Evolutionary conservation across 2,113 vertebrate species (phyloP).

Genomic region (Anthoscopus minutus): DNA sequence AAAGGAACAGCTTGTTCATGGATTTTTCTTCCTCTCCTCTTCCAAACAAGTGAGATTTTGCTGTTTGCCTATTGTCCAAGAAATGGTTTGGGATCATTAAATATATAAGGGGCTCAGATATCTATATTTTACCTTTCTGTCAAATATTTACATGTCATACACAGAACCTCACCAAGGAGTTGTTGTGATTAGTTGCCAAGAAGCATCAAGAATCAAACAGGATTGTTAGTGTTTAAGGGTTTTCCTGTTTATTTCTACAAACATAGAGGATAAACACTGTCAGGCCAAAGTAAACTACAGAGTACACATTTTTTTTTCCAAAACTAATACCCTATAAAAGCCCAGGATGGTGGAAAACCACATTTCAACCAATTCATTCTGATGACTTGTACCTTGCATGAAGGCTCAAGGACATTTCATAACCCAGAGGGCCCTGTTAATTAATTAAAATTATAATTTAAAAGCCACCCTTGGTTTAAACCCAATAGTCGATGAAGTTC

Average conservation of each 20-base stretch:
- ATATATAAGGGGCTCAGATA: slow-evolving; percentile 59
- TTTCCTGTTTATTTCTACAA: slow-evolving; percentile 83
- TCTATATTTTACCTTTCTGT: slow-evolving; percentile 72
- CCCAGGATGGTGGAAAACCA: slow-evolving; percentile 52
- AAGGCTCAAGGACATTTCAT: slow-evolving; percentile 58
- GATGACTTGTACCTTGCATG: slow-evolving; percentile 39
- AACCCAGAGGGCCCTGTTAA: slow-evolving; percentile 38
- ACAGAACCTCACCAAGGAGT: slow-evolving; percentile 67
- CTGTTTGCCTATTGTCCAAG: slow-evolving; percentile 49
- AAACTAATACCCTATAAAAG: slow-evolving; percentile 60
- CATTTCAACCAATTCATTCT: slow-evolving; percentile 38
- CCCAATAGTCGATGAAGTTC: background rate
- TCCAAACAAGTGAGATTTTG: background rate
- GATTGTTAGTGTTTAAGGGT: slow-evolving; percentile 78
- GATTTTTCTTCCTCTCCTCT: background rate
- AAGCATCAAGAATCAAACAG: slow-evolving; percentile 74
- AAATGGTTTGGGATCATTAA: slow-evolving; percentile 56
- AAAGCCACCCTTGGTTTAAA: background rate
- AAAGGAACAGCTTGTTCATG: background rate
- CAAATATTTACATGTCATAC: slow-evolving; percentile 78
- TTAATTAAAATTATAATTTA: slow-evolving; percentile 54
- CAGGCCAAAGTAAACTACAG: slow-evolving; percentile 75
- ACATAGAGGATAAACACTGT: slow-evolving; percentile 76
- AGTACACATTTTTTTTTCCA: slow-evolving; percentile 62
- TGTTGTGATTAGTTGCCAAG: slow-evolving; percentile 77